Conservation (phyloP, 2,797 vertebrate species). For the Oceanodroma leucorhoa region DNA sequence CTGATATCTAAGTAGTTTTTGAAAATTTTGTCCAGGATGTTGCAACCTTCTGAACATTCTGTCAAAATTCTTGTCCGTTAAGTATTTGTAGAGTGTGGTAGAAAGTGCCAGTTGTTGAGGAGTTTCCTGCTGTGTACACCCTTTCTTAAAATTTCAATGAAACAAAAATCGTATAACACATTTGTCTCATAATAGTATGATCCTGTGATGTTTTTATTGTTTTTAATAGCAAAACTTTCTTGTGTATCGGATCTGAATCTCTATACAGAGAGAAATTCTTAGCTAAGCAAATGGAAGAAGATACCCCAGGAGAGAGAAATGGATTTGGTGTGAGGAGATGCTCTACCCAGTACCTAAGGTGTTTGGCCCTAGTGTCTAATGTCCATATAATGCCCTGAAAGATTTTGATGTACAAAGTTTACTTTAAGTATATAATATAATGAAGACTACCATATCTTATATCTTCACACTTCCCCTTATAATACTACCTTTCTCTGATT, state of each 20-base stretch:
- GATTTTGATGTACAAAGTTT: background rate
- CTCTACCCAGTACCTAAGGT: conserved; percentile 50
- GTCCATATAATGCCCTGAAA: conserved; percentile 24
- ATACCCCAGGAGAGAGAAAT: conserved; percentile 48
- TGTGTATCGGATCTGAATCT: conserved; percentile 57
- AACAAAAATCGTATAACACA: background rate
- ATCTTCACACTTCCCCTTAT: background rate
- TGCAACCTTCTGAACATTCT: background rate
- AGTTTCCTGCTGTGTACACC: background rate
- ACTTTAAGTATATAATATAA: background rate
- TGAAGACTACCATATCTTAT: background rate
- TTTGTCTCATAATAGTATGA: conserved; percentile 33
- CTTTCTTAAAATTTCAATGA: conserved; percentile 6
- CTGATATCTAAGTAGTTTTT: background rate
- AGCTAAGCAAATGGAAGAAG: conserved; percentile 63
- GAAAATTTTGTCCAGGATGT: background rate
- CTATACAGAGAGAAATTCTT: conserved; percentile 62
- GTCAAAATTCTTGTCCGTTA: background rate
- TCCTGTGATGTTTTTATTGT: conserved; percentile 52
- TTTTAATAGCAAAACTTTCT: conserved; percentile 54
- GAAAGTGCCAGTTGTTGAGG: background rate
- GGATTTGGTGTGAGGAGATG: conserved; percentile 64
- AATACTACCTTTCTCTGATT: background rate
- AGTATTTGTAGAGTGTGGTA: background rate
- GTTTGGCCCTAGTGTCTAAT: conserved; percentile 51